A percentile compares a stretch with the other conserved stretches of the same genome.
phyloP scores from a whole-genome alignment of 2,113 vertebrate species.

The Barbus barbus region DNA sequence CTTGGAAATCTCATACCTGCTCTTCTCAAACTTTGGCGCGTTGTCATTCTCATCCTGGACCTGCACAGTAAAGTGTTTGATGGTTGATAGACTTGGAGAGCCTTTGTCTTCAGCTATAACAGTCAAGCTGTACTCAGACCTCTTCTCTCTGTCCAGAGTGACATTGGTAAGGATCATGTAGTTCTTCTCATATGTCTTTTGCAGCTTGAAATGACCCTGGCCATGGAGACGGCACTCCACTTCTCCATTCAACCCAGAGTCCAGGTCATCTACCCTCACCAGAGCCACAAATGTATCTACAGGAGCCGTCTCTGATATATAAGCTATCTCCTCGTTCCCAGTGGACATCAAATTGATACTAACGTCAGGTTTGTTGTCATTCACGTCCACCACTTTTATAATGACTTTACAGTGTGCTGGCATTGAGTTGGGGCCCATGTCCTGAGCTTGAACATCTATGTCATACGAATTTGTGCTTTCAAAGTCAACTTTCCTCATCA shows the following conservation, averaged over 20 bases:
- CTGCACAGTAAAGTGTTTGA: conserved; percentile 94
- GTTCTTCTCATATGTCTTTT: conserved; percentile 94
- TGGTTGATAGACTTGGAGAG: conserved; percentile 87
- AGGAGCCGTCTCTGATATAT: conserved; percentile 87
- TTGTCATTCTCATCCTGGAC: conserved; percentile 96
- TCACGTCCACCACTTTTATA: conserved; percentile 91
- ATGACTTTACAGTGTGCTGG: conserved; percentile 96
- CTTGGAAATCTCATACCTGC: conserved; percentile 89
- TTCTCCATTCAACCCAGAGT: conserved; percentile 90
- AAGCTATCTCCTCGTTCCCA: conserved; percentile 87
- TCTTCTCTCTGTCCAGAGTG: conserved; percentile 90
- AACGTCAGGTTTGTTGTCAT: conserved; percentile 96
- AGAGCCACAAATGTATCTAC: conserved; percentile 91
- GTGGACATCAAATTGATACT: conserved; percentile 90
- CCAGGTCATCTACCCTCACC: conserved; percentile 90
- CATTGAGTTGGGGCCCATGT: conserved; percentile 95
- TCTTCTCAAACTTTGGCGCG: conserved; percentile 90
- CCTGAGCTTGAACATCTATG: conserved; percentile 94
- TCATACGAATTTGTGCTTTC: conserved; percentile 88
- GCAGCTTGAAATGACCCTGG: conserved; percentile 91
- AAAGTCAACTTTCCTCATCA: conserved; percentile 89
- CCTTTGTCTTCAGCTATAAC: conserved; percentile 93
- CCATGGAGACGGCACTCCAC: conserved; percentile 88
- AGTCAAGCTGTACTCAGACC: conserved; percentile 92
- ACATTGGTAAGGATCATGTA: conserved; percentile 94